These are phyloP conservation scores for Rhinichthys klamathensis DNA, from an alignment of 2,113 vertebrate species.

Conservation along the genomic window DNA sequence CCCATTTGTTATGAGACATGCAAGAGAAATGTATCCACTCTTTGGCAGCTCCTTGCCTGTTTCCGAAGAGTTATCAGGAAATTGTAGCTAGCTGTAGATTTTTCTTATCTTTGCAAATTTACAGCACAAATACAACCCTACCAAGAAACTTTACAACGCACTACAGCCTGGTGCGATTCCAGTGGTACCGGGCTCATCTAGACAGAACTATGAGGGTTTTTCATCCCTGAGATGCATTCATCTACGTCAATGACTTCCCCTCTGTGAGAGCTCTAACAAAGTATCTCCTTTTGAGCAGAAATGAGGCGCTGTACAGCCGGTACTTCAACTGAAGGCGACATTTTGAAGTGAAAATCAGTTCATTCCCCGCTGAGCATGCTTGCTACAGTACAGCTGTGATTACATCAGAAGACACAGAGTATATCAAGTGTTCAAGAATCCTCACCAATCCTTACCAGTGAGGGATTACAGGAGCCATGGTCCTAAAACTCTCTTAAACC, in stretches of 20 bases:
- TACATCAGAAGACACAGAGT: constrained; percentile 79
- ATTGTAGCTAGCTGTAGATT: constrained; percentile 83
- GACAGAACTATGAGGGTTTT: constrained; percentile 85
- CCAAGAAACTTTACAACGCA: constrained; percentile 82
- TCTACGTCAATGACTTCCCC: constrained; percentile 84
- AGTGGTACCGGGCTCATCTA: constrained; percentile 79
- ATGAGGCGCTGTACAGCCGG: constrained; percentile 78
- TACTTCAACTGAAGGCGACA: constrained; percentile 85
- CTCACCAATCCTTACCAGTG: constrained; percentile 82
- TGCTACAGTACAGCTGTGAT: constrained; percentile 80
- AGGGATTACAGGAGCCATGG: neutral
- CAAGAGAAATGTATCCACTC: constrained; percentile 63
- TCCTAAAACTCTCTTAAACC: constrained; percentile 2
- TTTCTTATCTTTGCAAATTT: constrained; percentile 86
- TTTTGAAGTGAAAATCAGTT: constrained; percentile 76
- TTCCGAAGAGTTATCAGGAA: constrained; percentile 40
- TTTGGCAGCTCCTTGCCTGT: constrained; percentile 66
- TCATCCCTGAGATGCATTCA: constrained; percentile 83
- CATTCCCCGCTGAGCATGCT: constrained; percentile 81
- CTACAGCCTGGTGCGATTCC: constrained; percentile 81
- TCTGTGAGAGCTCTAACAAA: constrained; percentile 81
- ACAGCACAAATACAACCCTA: constrained; percentile 86
- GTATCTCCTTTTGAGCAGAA: constrained; percentile 79
- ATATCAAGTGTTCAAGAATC: constrained; percentile 79
- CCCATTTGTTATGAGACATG: no score